Evolutionary conservation across 2,113 vertebrate genomes (phyloP).

Genomic region (Saguinus imperator): DNA sequence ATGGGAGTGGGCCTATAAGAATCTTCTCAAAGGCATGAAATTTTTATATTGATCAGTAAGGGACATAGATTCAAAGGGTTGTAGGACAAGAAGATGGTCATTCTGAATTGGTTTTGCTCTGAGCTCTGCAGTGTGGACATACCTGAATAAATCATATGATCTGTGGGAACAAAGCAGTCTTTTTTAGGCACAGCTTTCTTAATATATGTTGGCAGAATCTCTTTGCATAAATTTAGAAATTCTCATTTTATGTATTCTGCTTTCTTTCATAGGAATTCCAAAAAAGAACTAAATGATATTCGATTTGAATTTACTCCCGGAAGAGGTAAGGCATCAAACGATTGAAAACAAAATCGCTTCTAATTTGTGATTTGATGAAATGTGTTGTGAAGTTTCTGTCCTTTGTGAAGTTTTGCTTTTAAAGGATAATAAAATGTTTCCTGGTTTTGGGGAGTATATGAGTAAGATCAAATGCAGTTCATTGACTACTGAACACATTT

Average conservation of each 20-base stretch:
- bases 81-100: neutral
- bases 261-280: slow-evolving; percentile 91
- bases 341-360: neutral
- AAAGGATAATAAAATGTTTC: neutral
- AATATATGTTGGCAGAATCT: neutral
- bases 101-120: neutral
- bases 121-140: neutral
- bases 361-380: neutral
- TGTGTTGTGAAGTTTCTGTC: neutral
- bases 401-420: neutral
- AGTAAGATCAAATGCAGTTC: neutral
- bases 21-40: neutral
- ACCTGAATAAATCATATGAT: neutral
- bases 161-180: neutral
- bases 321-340: slow-evolving; percentile 88
- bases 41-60: neutral
- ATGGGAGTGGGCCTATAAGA: neutral
- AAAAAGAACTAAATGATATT: slow-evolving; percentile 99
- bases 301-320: slow-evolving; percentile 98
- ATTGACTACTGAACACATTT: neutral
- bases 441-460: neutral
- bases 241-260: slow-evolving; percentile 45
- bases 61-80: neutral
- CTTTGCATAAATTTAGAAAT: neutral
- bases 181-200: neutral